Percentiles rank a stretch among this genome's conserved stretches.
phyloP scores from a whole-genome alignment of 2,113 vertebrate genomes.

The Gadus chalcogrammus region DNA sequence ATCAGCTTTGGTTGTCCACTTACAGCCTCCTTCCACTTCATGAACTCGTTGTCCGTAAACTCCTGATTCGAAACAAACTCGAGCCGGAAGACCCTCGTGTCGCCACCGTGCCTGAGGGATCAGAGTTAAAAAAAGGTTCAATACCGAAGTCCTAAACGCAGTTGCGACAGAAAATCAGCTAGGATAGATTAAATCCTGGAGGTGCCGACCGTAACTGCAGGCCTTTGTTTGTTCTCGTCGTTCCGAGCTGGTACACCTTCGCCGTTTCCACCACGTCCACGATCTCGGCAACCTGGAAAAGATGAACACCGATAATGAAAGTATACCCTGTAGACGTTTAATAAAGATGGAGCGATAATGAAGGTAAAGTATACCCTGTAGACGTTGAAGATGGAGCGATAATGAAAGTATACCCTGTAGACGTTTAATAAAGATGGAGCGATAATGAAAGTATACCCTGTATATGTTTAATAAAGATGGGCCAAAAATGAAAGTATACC shows the following conservation, averaged over 20 bases:
- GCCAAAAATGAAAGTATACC: neutral
- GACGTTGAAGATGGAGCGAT: constrained; percentile 52
- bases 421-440: constrained; percentile 57
- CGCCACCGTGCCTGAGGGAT: constrained; percentile 84
- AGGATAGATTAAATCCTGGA: neutral
- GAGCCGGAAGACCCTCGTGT: constrained; percentile 92
- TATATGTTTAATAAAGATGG: too few relatives aligned
- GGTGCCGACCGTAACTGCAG: constrained; percentile 83
- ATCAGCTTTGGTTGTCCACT: constrained; percentile 53
- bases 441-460: too few relatives aligned
- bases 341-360: too few relatives aligned
- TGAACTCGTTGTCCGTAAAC: constrained; percentile 96
- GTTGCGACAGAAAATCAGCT: neutral
- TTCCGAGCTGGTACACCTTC: constrained; percentile 95
- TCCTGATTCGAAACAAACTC: constrained; percentile 99
- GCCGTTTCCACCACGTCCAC: constrained; percentile 95
- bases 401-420: constrained; percentile 70
- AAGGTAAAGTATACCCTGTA: constrained; percentile 78
- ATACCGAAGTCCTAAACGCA: neutral
- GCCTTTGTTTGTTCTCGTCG: constrained; percentile 97
- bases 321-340: constrained; percentile 79
- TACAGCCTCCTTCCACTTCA: constrained; percentile 99
- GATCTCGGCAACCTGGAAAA: constrained; percentile 90
- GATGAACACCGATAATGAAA: neutral
- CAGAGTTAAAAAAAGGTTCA: neutral